Evolutionary conservation across 2,113 vertebrate genomes (phyloP), one percentile per base, ranked within the genome.

Genomic region (Ammodytes marinus): DNA sequence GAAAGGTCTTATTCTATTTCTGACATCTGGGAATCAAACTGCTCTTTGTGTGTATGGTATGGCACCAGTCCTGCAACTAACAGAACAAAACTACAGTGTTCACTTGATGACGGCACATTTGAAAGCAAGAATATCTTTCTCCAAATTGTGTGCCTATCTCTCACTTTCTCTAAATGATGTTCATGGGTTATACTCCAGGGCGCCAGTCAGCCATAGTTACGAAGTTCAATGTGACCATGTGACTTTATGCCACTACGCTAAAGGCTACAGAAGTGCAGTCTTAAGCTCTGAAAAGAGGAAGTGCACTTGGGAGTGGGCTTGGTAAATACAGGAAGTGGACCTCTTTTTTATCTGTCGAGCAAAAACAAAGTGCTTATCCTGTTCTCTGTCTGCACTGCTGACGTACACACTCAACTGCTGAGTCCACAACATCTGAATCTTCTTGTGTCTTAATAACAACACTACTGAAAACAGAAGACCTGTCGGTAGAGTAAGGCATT

Each of bases 251-350:
- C 52, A 53, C n/a, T 1, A 45, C 45, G 37, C 15, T 14, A 14
- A 74, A 13, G 39, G 60, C 39, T 85, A 72, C 40, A 72, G 2
- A 0, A 49, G 74, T n/a, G 43, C 64, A 85, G 43, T 50, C 59
- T 61, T 27, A 50, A 71, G 77, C 52, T 77, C 57, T 80, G 67
- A 82, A 86, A 91, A 83, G 85, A 92, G 91, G 91, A 93, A 93
- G 77, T 55, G 8, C 27, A 67, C 42, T 70, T 61, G 83, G 90
- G 84, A 79, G 77, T 82, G 71, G 73, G 55, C 69, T 73, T 46
- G 46, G 12, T 75, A 72, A 86, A 91, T 83, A 83, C 84, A 92
- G 91, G 91, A 93, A 92, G 84, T 83, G 63, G 43, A 53, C 58
- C 81, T 77, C 49, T 74, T 74, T 59, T 68, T 53, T 47, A 50